Conservation (phyloP, 2,797 vertebrate species). For the Acrossocheilus fasciatus region DNA sequence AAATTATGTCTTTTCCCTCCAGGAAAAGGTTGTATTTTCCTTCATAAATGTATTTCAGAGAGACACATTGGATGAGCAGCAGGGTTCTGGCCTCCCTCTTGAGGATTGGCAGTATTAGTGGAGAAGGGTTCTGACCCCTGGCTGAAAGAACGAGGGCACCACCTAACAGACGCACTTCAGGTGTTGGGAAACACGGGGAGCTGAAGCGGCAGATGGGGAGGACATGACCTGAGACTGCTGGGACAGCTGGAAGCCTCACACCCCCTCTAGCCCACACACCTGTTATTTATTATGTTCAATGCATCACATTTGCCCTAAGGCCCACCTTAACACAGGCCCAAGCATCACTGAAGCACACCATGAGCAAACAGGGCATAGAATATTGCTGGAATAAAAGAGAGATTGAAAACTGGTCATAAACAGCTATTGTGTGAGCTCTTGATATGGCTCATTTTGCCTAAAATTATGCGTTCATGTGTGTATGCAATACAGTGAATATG, state of each 20-base stretch:
- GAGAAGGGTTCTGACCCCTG: conserved; percentile 71
- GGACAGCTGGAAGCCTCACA: conserved; percentile 80
- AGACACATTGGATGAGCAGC: conserved; percentile 69
- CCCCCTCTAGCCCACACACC: conserved; percentile 79
- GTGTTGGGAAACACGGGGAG: conserved; percentile 65
- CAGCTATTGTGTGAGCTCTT: not conserved
- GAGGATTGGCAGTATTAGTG: conserved; percentile 22
- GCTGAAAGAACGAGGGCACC: conserved; percentile 58
- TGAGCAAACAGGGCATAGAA: not conserved
- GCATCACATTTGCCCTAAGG: conserved; percentile 72
- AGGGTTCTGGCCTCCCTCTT: conserved; percentile 53
- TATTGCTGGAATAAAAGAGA: conserved; percentile 6
- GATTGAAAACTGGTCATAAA: not conserved
- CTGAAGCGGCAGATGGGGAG: conserved; percentile 76
- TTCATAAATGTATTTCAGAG: conserved; percentile 10
- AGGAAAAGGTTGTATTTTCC: not conserved
- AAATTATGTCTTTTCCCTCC: not conserved
- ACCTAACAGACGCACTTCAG: conserved; percentile 63
- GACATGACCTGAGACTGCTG: conserved; percentile 74
- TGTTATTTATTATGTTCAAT: conserved; percentile 87
- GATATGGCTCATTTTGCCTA: not conserved
- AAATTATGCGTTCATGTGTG: not conserved
- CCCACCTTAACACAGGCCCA: conserved; percentile 53
- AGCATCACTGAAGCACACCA: conserved; percentile 35
- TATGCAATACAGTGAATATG: not conserved